Evolutionary conservation across 1,140 invertebrate species (phyloP), one percentile per base, ranked within the genome.

Genomic region (Drosophila mayri): DNA sequence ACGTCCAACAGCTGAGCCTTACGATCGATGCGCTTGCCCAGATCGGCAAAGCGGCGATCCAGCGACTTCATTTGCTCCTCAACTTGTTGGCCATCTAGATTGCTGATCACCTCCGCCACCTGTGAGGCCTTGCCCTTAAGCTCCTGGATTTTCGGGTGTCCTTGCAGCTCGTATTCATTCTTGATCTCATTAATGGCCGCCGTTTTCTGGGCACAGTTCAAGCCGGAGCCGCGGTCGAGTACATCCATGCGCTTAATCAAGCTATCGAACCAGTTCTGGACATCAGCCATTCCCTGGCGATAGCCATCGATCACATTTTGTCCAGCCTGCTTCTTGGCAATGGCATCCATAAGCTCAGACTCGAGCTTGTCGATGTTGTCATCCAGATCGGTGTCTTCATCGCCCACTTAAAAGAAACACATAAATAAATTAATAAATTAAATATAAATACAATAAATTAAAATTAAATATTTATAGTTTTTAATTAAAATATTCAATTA

Each of bases 31-130:
- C 97, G 95, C 83, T 98, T 98, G 30, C 95, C 94, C 1, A 98
- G 95, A 90, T 98, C 97, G 55, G 95, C 96, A 73, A 97, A 96
- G 65, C 96, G 94, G 76, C 97, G 94, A 87, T 98, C 97, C 2
- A 97, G 94, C 0, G 96, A 95, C 92, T 97, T 97, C 71, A 97
- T 94, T 94, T 97, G 96, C 90, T 98, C 98, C 91, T 98, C 97
- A 20, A 98, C 96, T 92, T 98, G 97, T 79, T 98, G 97, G 0
- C 96, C 96, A 92, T 98, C 98, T 43, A 97, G 93, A 92, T 97
- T 97, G 91, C 96, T 97, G 3, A 97, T 96, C 38, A 97, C 95
- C 62, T 96, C 95, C 54, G 95, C 96, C 30, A 97, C 96, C 92
- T 96, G 94, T 11, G 94, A 92, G 1, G 95, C 96, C 30, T 96